Base-by-base conservation (phyloP, 2,888 invertebrate genomes). In the Chalcosyrphus nemorum region DNA sequence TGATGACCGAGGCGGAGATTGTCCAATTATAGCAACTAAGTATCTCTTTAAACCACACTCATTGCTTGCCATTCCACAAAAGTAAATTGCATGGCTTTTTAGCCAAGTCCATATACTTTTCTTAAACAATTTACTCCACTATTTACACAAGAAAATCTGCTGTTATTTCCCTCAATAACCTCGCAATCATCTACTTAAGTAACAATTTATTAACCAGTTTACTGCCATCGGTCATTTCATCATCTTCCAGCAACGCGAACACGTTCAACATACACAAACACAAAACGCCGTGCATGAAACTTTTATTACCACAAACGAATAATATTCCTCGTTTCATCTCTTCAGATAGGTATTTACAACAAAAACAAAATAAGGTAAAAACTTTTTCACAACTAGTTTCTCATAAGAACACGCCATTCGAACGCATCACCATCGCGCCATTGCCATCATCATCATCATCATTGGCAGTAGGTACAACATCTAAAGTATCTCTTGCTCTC, bases 341-440 rank as follows among this genome's bases (percentile, higher is more conserved):
- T 0, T 2, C n/a, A 29, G 21, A 41, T 27, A n/a, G n/a, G n/a
- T n/a, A n/a, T n/a, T n/a, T n/a, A n/a, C 54, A 11, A 54, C 15
- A 32, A 9, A 27, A 5, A 29, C 27, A 52, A 52, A 29, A 29
- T 9, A 29, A 15, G n/a, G n/a, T 1, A 38, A 27, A 43, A 9
- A 17, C n/a, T n/a, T n/a, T 41, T 72, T 32, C 63, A 24, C 70
- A 75, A 84, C 80, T 74, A 80, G 80, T 84, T 84, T 80, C 74
- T 80, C 84, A 84, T 84, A 84, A 68, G 74, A 80, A 63, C 80
- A 74, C 74, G 50, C 78, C 61, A 80, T 84, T 78, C 61, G 68
- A 27, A 65, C 63, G 84, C 84, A 74, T 56, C 72, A 68, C 9
- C 54, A 65, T 77, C 65, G 65, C 81, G 65, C 81, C 81, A 71